phyloP scores from a whole-genome alignment of 1,140 invertebrate genomes.

The Penaeus japonicus region DNA sequence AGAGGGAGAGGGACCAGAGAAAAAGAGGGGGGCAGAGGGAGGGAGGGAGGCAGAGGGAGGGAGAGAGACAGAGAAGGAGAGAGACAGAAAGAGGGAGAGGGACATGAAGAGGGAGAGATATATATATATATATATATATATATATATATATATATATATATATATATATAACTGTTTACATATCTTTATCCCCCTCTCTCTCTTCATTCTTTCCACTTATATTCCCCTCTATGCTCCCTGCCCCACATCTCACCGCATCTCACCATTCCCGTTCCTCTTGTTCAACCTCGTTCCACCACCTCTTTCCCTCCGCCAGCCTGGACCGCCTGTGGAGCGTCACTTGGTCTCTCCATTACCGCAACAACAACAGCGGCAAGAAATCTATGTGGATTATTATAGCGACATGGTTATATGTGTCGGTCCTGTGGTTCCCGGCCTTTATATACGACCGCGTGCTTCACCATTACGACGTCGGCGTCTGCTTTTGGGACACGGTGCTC shows the following conservation, averaged over 20 bases:
- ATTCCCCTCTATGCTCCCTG: too few species aligned
- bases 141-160: slow-evolving; percentile 4
- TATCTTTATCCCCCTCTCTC: background rate
- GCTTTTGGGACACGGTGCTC: slow-evolving; percentile 63
- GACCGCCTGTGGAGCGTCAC: slow-evolving; percentile 65
- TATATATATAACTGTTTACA: background rate
- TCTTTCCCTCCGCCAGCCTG: slow-evolving; percentile 44
- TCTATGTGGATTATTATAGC: slow-evolving; percentile 60
- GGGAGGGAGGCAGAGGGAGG: too few species aligned
- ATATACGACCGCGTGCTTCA: slow-evolving; percentile 62
- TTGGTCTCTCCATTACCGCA: slow-evolving; percentile 63
- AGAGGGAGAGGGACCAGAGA: too few species aligned
- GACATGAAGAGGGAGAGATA: background rate
- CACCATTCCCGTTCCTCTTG: too few species aligned
- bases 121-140: slow-evolving; percentile 20
- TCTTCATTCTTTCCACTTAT: background rate
- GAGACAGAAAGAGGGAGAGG: background rate
- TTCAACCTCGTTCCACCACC: too few species aligned
- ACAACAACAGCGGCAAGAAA: slow-evolving; percentile 62
- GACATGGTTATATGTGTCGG: slow-evolving; percentile 62
- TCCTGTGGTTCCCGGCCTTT: slow-evolving; percentile 63
- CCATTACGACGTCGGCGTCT: slow-evolving; percentile 57
- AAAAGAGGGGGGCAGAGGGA: too few species aligned
- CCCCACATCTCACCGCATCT: too few species aligned
- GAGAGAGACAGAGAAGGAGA: background rate